Evolutionary conservation across 2,888 invertebrate genomes (phyloP).

Genomic region (Chelonus formosanus): DNA sequence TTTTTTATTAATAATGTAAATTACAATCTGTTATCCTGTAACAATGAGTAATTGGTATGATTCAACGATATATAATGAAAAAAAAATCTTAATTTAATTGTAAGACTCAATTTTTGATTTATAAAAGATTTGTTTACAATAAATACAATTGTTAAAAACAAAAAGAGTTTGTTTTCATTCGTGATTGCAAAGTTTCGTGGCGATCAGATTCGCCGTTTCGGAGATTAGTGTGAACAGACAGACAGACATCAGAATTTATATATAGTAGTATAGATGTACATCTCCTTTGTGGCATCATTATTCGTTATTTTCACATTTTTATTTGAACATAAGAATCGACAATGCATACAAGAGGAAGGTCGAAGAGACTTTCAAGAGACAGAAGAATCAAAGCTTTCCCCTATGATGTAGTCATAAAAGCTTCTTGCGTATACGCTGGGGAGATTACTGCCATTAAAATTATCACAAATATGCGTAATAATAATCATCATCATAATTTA

Average conservation of each 20-base stretch:
- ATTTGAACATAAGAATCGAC: constrained; percentile 31
- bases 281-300: constrained; percentile 46
- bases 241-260: constrained; percentile 55
- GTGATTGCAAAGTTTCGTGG: too few species aligned
- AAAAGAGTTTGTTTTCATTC: too few species aligned
- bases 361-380: constrained; percentile 29
- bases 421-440: neutral
- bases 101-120: too few species aligned
- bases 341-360: constrained; percentile 4
- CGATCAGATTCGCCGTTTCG: too few species aligned
- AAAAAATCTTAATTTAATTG: too few species aligned
- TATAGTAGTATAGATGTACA: constrained; percentile 64
- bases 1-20: too few species aligned
- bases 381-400: neutral
- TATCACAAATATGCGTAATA: neutral
- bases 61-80: too few species aligned
- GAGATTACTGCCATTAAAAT: constrained; percentile 33
- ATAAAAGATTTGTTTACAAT: too few species aligned
- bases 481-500: too few species aligned
- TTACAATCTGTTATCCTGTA: too few species aligned
- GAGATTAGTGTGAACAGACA: constrained; percentile 4
- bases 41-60: too few species aligned
- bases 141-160: too few species aligned
- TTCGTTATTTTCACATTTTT: constrained; percentile 44
- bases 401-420: neutral